Evolutionary conservation across 2,113 vertebrate genomes (phyloP).

Genomic region (Neogobius melanostomus): DNA sequence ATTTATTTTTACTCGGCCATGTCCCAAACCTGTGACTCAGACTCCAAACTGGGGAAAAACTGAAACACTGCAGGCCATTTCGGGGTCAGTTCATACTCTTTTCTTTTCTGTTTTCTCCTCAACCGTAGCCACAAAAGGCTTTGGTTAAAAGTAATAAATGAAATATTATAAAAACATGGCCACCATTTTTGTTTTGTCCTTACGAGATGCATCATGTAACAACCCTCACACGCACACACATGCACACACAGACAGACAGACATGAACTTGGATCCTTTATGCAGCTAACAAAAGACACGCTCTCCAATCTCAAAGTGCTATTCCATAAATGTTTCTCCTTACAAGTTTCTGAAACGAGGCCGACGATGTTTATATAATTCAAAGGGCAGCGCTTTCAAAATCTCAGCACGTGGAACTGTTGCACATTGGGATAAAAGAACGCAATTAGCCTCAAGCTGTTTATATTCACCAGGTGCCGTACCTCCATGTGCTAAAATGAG

Average conservation of each 20-base stretch:
- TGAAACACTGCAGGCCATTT: not conserved
- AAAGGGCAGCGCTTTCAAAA: not conserved
- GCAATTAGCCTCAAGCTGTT: conserved; percentile 27
- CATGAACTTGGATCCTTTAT: not conserved
- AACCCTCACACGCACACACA: not conserved
- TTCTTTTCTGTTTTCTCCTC: not conserved
- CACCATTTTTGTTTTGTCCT: not conserved
- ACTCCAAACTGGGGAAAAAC: too few relatives aligned
- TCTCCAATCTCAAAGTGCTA: not conserved
- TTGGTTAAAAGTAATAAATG: too few relatives aligned
- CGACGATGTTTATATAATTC: too few relatives aligned
- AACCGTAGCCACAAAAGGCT: too few relatives aligned
- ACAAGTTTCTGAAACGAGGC: too few relatives aligned
- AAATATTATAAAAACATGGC: not conserved
- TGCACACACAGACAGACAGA: too few relatives aligned
- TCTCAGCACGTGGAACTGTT: not conserved
- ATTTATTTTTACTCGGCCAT: too few relatives aligned
- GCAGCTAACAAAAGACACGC: not conserved
- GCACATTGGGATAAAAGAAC: conserved; percentile 11
- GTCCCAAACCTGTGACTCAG: not conserved
- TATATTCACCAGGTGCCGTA: conserved; percentile 10
- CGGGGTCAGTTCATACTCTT: not conserved
- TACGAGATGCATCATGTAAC: not conserved
- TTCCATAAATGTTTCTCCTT: too few relatives aligned
- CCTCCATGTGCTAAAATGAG: not conserved